Base-by-base conservation (phyloP, 1,140 invertebrate genomes). In the Ceratitis capitata region DNA sequence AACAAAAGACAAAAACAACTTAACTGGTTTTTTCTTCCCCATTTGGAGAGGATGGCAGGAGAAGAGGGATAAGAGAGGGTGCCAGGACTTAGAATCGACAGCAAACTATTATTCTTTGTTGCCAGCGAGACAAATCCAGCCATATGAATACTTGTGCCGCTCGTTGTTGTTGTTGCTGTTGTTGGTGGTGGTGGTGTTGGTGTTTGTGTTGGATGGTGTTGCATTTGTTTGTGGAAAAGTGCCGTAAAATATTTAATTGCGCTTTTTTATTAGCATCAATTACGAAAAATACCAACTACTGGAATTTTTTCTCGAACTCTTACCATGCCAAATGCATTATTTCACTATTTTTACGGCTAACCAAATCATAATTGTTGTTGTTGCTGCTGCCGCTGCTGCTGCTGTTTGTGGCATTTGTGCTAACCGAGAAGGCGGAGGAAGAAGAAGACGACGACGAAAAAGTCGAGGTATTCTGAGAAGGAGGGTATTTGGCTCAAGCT, bases 241-340 rank as follows among this genome's bases (percentile, higher is more conserved):
- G 69, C 69, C 69, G 69, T 78, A 78, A 78, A 78, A 78, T 78
- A 45, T 78, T 78, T 78, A 78, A 78, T 78, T 78, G 69, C 69
- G 45, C 42, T 78, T 78, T 69, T 78, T 78, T 78, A 78, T 78
- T 78, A 78, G 39, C 69, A 45, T 47, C 69, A 78, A 78, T 78
- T 78, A 78, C 39, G 69, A 78, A 78, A 78, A 78, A 78, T 78
- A 45, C 69, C 69, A 26, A 78, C 69, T 78, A 45, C 69, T 78
- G 61, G 35, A 69, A 69, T 78, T 45, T 45, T 45, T 78, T 56
- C 51, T 10, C 69, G n/a, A 78, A 23, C 42, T 42, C 26, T 78
- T 74, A 45, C 39, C 69, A 78, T 6, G 69, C 39, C 2, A 56
- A 19, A n/a, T 10, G 19, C 19, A 45, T 26, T 78, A 78, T 78